These are phyloP conservation scores for Drosophila grimshawi DNA, from an alignment of 1,140 invertebrate species.

Conservation along the genomic window DNA sequence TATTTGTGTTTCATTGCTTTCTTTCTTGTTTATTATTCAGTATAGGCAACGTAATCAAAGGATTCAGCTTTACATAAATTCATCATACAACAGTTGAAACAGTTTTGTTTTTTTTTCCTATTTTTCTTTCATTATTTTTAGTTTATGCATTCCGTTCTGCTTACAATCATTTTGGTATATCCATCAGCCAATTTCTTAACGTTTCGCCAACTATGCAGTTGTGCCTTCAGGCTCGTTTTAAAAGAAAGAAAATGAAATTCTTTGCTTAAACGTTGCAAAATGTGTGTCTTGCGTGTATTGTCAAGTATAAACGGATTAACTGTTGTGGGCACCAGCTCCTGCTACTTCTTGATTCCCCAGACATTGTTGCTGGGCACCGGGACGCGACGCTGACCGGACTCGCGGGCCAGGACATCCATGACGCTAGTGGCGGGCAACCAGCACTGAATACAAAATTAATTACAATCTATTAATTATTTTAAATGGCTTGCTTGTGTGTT, in stretches of 20 bases:
- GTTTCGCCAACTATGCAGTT: conserved; percentile 20
- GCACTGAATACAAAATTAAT: conserved; percentile 86
- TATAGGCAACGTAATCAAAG: conserved; percentile 58
- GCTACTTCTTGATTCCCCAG: conserved; percentile 79
- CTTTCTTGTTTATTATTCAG: conserved; percentile 37
- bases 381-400: conserved; percentile 91
- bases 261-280: conserved; percentile 13
- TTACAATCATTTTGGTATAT: conserved; percentile 29
- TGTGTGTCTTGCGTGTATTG: conserved; percentile 48
- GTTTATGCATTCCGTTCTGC: conserved; percentile 16
- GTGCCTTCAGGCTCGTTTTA: conserved; percentile 20
- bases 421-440: conserved; percentile 94
- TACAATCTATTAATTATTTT: background rate
- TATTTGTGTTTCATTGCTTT: conserved; percentile 25
- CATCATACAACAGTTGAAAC: conserved; percentile 70
- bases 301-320: conserved; percentile 29
- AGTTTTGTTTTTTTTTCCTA: conserved; percentile 34
- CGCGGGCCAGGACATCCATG: conserved; percentile 90
- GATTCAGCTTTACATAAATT: conserved; percentile 64
- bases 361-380: conserved; percentile 88
- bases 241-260: conserved; percentile 35
- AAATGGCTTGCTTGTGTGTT: background rate
- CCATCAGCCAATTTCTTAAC: conserved; percentile 20
- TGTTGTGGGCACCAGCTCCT: conserved; percentile 4
- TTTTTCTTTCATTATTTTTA: conserved; percentile 4